Percentiles rank a stretch among this genome's conserved stretches.
Conservation (phyloP, 2,797 vertebrate species). For the Brotula barbata region DNA sequence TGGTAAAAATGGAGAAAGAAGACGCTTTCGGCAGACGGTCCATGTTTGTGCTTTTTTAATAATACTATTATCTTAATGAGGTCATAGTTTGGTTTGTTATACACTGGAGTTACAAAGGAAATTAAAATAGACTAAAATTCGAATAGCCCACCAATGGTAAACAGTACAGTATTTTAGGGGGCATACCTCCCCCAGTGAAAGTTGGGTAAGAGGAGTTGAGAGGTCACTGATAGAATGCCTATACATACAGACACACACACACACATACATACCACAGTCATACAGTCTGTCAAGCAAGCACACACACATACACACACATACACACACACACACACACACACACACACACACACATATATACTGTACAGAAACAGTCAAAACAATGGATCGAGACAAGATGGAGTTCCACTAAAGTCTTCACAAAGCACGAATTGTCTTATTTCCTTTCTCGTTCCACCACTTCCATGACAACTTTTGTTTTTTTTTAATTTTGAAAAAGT, state of each 20-base stretch:
- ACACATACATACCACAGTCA: conserved; percentile 78
- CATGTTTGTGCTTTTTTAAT: conserved; percentile 99
- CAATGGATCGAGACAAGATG: conserved; percentile 93
- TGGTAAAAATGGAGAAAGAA: conserved; percentile 77
- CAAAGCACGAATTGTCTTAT: conserved; percentile 77
- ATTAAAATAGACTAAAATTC: conserved; percentile 86
- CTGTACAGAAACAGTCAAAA: conserved; percentile 96
- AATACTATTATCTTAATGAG: conserved; percentile 99
- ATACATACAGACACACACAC: conserved; percentile 99
- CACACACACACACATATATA: conserved; percentile 82
- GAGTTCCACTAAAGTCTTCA: conserved; percentile 85
- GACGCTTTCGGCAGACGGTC: conserved; percentile 93
- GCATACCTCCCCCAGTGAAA: conserved; percentile 89
- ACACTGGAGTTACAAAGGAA: conserved; percentile 99
- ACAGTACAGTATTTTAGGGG: conserved; percentile 91
- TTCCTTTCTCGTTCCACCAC: conserved; percentile 75
- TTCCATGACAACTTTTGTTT: conserved; percentile 73
- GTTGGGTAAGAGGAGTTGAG: conserved; percentile 80
- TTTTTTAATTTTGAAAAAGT: conserved; percentile 74
- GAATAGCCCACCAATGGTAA: conserved; percentile 97
- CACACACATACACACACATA: conserved; percentile 76
- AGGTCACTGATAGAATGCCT: conserved; percentile 99
- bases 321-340: conserved; percentile 74
- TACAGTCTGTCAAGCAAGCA: conserved; percentile 67
- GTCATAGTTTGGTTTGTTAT: conserved; percentile 99